Conservation (phyloP, 2,888 invertebrate genomes). For the Agonopterix heracliana region DNA sequence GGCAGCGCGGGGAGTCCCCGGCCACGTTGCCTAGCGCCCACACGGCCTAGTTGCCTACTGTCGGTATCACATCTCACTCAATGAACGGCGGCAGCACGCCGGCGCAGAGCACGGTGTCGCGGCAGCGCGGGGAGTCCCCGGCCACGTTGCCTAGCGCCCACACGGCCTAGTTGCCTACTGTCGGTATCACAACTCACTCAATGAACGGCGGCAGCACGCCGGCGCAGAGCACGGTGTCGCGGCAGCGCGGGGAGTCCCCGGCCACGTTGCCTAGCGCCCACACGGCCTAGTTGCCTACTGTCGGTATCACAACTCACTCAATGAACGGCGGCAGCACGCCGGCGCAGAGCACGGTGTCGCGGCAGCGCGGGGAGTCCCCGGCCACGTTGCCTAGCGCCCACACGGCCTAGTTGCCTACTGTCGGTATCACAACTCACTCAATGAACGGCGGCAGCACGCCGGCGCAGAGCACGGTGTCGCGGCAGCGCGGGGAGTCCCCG, state of each 20-base stretch:
- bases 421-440: no score
- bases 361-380: conserved; percentile 94
- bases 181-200: no score
- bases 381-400: conserved; percentile 99
- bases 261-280: conserved; percentile 99
- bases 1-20: conserved; percentile 94
- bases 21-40: conserved; percentile 99
- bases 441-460: conserved; percentile 91
- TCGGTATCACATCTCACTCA: no score
- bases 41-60: no score
- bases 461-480: conserved; percentile 92
- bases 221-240: conserved; percentile 92
- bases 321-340: conserved; percentile 91
- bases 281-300: no score
- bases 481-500: conserved; percentile 94
- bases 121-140: conserved; percentile 94
- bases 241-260: conserved; percentile 94
- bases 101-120: conserved; percentile 92
- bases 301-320: no score
- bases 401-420: no score
- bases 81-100: conserved; percentile 91
- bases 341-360: conserved; percentile 92
- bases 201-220: conserved; percentile 91
- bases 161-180: no score
- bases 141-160: conserved; percentile 99